Evolutionary conservation across 2,888 invertebrate species (phyloP).

Genomic region (Pollenia labialis): DNA sequence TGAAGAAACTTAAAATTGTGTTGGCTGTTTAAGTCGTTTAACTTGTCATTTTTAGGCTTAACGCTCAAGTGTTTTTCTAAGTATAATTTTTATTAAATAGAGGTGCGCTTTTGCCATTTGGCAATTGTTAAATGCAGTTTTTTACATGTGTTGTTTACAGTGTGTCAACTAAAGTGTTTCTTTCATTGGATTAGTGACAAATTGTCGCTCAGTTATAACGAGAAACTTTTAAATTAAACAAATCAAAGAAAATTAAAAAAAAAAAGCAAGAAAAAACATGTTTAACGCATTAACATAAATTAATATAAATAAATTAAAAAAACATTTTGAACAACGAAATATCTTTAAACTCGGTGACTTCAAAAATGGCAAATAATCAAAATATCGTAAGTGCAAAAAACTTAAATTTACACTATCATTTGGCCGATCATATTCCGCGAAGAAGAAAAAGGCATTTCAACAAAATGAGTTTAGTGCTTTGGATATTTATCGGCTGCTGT

Average conservation of each 20-base stretch:
- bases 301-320: neutral
- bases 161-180: conserved; percentile 51
- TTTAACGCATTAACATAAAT: neutral
- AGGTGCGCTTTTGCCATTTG: conserved; percentile 67
- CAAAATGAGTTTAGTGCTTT: conserved; percentile 57
- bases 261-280: neutral
- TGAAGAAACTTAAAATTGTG: conserved; percentile 44
- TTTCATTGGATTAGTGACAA: conserved; percentile 63
- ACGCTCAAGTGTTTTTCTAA: conserved; percentile 49
- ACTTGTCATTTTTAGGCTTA: conserved; percentile 52
- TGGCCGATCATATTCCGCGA: conserved; percentile 36
- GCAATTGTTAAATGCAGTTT: conserved; percentile 50
- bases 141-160: conserved; percentile 41
- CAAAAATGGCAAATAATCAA: conserved; percentile 27
- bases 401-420: conserved; percentile 3
- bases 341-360: neutral
- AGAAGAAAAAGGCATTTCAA: conserved; percentile 56
- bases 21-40: conserved; percentile 47
- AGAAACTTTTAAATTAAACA: neutral
- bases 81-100: conserved; percentile 40
- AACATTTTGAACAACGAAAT: conserved; percentile 29
- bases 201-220: conserved; percentile 58
- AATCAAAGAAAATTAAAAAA: neutral
- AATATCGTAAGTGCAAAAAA: conserved; percentile 28
- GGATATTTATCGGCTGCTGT: conserved; percentile 66